Base-by-base conservation (phyloP, 92 coral and sea anemone species). In the Meandrina meandrites region DNA sequence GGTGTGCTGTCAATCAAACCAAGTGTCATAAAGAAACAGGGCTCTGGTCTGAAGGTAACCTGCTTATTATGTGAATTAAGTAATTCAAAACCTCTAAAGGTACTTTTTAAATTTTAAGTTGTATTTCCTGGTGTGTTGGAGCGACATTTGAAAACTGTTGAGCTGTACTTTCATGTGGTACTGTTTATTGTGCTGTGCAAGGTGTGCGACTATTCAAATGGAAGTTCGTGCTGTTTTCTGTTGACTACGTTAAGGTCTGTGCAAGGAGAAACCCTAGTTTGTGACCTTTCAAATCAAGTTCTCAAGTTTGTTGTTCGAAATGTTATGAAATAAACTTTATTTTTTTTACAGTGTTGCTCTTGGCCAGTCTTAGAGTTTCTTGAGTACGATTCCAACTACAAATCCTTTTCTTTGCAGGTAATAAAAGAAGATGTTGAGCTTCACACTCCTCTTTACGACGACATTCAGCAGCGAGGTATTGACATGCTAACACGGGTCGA, bases 1-100 rank as follows among this genome's bases (percentile, higher is more conserved):
- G 93, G 94, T 80, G 79, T 86, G 89, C 93, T 95, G 31, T 95
- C 99, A 24, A 93, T 96, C 69, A 90, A 92, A 86, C 93, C 94
- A 58, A 91, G 91, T 4, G 92, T 92, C 60, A 93, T 97, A 88
- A 95, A 93, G 90, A 95, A 92, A 76, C 98, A 95, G 42, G 89
- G 91, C 27, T 89, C 88, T 18, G 95, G 92, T 35, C 95, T 93
- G 70, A 90, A 95, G 98, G 99, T 95, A 82, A 57, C 89, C 58
- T 30, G 2, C 32, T 1, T 60, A 12, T 34, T 30, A 22, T 4
- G 1, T 31, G 12, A 19, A 37, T 68, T 35, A n/a, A n/a, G n/a
- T n/a, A n/a, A n/a, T n/a, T n/a, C n/a, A n/a, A n/a, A n/a, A n/a
- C n/a, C n/a, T n/a, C n/a, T n/a, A n/a, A n/a, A n/a, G n/a, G n/a